phyloP scores from a whole-genome alignment of 2,888 invertebrate genomes.

The Callinectes sapidus region DNA sequence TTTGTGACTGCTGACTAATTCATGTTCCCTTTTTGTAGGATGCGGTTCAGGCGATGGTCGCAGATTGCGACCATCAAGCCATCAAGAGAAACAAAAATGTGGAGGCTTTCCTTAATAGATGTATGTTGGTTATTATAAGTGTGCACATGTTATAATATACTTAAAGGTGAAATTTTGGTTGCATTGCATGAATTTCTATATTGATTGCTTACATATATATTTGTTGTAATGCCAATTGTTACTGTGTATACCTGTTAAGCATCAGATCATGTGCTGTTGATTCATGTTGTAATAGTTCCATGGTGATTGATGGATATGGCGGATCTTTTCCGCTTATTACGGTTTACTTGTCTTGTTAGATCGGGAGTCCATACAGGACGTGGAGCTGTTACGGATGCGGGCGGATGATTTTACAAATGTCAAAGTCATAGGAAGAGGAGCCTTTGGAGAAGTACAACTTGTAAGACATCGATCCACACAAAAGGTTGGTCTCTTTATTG shows the following conservation, averaged over 20 bases:
- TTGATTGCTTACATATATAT: neutral
- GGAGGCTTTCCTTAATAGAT: conserved; percentile 96
- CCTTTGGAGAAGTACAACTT: conserved; percentile 99
- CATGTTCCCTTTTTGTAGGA: conserved; percentile 79
- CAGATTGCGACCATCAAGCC: conserved; percentile 97
- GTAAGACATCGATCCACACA: conserved; percentile 78
- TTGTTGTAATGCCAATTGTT: neutral
- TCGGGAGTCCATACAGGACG: conserved; percentile 88
- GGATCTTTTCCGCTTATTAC: conserved; percentile 57
- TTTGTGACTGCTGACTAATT: neutral
- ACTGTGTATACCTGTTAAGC: neutral
- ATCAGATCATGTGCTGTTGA: neutral
- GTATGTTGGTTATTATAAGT: conserved; percentile 81
- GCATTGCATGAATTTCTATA: too few relatives aligned
- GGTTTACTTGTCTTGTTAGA: conserved; percentile 80
- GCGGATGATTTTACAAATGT: conserved; percentile 96
- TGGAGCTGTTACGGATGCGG: conserved; percentile 94
- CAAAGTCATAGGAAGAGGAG: conserved; percentile 98
- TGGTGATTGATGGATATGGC: neutral
- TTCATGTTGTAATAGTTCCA: neutral
- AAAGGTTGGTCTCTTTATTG: conserved; percentile 53
- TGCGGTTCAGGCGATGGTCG: conserved; percentile 94
- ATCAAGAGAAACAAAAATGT: conserved; percentile 97
- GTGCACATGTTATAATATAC: neutral
- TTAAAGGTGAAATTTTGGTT: neutral